Conservation (phyloP, 1,140 invertebrate species). For the Ephestia elutella region DNA sequence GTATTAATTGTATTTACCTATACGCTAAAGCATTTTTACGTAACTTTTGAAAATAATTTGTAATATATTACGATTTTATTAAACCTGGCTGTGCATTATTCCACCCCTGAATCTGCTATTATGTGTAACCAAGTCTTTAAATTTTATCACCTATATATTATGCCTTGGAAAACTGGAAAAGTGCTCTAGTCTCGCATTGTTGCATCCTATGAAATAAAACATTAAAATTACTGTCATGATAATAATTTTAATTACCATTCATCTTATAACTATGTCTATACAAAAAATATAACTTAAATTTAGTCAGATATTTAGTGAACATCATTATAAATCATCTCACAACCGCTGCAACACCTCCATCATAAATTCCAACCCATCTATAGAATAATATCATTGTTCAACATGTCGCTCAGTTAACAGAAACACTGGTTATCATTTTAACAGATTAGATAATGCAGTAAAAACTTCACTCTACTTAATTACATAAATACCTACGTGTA, state of each 20-base stretch:
- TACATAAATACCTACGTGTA: constrained; percentile 11
- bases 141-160: no score
- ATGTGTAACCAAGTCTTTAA: no score
- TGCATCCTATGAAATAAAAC: constrained; percentile 8
- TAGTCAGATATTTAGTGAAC: constrained; percentile 71
- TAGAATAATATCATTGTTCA: constrained; percentile 53
- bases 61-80: constrained; percentile 22
- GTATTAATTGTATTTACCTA: neutral
- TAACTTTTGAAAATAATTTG: neutral
- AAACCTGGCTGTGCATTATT: constrained; percentile 55
- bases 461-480: constrained; percentile 9
- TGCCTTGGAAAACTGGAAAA: no score
- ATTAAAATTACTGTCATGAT: constrained; percentile 25
- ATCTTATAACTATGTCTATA: constrained; percentile 65
- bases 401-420: constrained; percentile 31
- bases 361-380: constrained; percentile 57
- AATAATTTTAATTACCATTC: constrained; percentile 64
- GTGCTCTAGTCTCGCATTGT: neutral
- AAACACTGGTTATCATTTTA: constrained; percentile 16
- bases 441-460: constrained; percentile 20
- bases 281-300: constrained; percentile 70
- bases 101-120: no score
- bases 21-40: neutral
- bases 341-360: constrained; percentile 67
- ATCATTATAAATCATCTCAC: constrained; percentile 71